Base-by-base conservation (phyloP, 92 coral and sea anemone species). In the Muricea muricata region DNA sequence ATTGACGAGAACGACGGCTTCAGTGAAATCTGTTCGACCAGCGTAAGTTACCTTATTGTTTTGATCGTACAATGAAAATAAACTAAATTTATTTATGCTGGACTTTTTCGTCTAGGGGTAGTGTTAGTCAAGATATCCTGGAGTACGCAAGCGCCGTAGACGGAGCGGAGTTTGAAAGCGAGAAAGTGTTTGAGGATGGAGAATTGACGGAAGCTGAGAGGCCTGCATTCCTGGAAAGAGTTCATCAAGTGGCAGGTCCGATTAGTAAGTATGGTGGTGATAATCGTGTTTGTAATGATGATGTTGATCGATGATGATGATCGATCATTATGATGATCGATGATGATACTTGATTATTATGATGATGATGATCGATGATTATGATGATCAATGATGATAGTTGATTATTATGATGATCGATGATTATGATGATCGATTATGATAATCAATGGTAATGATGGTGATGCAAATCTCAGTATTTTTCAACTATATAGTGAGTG, bases 161-260 rank as follows among this genome's bases (percentile, higher is more conserved):
- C 45, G 83, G 94, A 39, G 97, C 91, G 13, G 99, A 96, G 74
- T 96, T 96, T 74, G 99, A 96, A n/a, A 93, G 94, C 17, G 99
- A 96, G n/a, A 86, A 80, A 34, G 93, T 91, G 60, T 71, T 93
- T 48, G 86, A 90, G 12, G 93, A 92, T 30, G 98, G 89, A 7
- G 90, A 87, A 65, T 58, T 84, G 39, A 56, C 79, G 58, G 93
- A 90, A 76, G 84, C 87, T 12, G 91, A 86, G 23, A 69, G 85
- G 76, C 96, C 95, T 0, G 91, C 86, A 29, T 93, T 94, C 94
- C 92, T 97, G 24, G 73, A 76, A 34, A 93, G 88, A 63, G 93
- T 96, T 35, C 73, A 93, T 92, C 89, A 91, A 8, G 88, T 88
- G 29, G 80, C 72, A 15, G 83, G 92, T 25, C 73, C 93, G 17